Percentiles rank a stretch among this genome's conserved stretches.
Conservation (phyloP, 53 echinoderm and acorn worm genomes). For the Apostichopus leukothele region DNA sequence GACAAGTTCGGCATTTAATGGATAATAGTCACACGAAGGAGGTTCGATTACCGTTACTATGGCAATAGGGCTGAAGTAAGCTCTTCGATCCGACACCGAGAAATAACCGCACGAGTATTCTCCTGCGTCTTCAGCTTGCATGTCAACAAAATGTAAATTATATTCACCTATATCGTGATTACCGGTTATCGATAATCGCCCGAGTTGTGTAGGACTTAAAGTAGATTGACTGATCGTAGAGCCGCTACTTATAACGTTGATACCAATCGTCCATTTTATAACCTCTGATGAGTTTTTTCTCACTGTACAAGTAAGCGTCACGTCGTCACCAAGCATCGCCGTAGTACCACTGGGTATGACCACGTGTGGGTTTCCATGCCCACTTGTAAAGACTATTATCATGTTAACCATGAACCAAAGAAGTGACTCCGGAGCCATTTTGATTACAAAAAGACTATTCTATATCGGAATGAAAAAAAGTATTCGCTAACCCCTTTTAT, state of each 20-base stretch:
- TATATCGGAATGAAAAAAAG: too few relatives aligned
- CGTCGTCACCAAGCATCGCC: not conserved
- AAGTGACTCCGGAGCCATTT: not conserved
- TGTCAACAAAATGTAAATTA: not conserved
- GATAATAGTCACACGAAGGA: not conserved
- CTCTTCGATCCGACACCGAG: conserved; percentile 3
- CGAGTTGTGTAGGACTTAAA: conserved; percentile 8
- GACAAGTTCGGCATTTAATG: not conserved
- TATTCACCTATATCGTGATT: conserved; percentile 23
- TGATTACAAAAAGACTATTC: too few relatives aligned
- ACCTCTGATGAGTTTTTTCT: not conserved
- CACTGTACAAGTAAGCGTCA: not conserved
- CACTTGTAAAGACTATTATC: not conserved
- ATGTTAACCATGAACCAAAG: not conserved
- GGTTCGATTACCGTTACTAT: not conserved
- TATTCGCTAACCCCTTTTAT: not conserved
- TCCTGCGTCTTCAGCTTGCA: conserved; percentile 23
- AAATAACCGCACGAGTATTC: conserved; percentile 36
- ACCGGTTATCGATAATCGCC: conserved; percentile 19
- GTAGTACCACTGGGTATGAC: not conserved
- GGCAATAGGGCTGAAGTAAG: conserved; percentile 13
- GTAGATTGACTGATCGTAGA: not conserved
- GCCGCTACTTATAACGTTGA: conserved; percentile 18
- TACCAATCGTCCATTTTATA: not conserved
- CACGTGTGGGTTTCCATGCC: not conserved